Conservation (phyloP, 1,140 invertebrate genomes). For the Thaumatotibia leucotreta region DNA sequence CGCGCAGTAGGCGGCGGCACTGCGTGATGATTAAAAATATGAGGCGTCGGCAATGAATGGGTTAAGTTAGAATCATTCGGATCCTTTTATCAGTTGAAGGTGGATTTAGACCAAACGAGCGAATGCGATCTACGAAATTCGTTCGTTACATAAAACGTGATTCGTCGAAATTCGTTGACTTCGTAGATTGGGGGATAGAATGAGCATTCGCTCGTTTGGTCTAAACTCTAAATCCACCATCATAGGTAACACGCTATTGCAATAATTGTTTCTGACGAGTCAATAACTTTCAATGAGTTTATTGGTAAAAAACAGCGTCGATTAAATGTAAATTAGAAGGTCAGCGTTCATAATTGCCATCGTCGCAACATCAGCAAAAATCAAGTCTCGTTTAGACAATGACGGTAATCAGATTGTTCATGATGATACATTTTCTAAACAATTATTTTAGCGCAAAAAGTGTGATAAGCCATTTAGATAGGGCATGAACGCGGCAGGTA, state of each 20-base stretch:
- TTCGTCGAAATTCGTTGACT: too few species aligned
- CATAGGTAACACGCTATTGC: background rate
- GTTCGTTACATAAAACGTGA: too few species aligned
- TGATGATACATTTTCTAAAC: conserved; percentile 1
- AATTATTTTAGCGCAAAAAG: background rate
- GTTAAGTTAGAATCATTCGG: background rate
- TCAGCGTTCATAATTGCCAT: background rate
- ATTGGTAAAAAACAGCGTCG: background rate
- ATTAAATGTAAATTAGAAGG: background rate
- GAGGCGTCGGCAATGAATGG: too few species aligned
- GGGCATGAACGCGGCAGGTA: background rate
- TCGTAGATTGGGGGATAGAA: too few species aligned
- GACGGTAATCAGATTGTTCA: background rate
- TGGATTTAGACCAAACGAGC: too few species aligned
- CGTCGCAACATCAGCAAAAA: background rate
- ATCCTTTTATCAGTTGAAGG: background rate
- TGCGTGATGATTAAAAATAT: too few species aligned
- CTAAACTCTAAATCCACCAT: too few species aligned
- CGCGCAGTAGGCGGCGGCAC: too few species aligned
- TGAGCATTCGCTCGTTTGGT: too few species aligned
- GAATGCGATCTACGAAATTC: too few species aligned
- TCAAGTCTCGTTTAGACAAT: background rate
- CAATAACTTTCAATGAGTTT: background rate
- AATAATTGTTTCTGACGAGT: background rate
- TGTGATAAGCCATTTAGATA: background rate